Evolutionary conservation across 2,888 invertebrate species (phyloP).

Genomic region (Clistopyga incitator): DNA sequence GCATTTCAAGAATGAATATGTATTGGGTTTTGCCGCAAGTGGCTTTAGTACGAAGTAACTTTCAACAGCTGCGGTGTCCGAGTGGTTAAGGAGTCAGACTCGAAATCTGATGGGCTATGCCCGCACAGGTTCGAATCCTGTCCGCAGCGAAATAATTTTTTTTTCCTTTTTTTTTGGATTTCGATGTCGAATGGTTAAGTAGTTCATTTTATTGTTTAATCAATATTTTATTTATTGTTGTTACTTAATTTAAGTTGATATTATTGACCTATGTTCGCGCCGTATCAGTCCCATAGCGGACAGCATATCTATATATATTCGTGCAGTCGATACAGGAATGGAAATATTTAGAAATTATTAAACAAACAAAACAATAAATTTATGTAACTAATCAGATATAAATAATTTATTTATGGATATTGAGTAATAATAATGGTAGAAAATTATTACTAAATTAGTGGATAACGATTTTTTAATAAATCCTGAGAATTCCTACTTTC

Average conservation of each 20-base stretch:
- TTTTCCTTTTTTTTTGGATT: slow-evolving; percentile 14
- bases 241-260: not conserved
- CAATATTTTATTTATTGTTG: not conserved
- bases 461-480: too few relatives aligned
- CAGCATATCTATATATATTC: not conserved
- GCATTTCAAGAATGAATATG: not conserved
- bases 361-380: not conserved
- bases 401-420: not conserved
- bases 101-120: slow-evolving; percentile 88
- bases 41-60: not conserved
- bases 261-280: not conserved
- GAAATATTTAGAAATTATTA: not conserved
- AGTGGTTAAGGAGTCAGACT: slow-evolving; percentile 88
- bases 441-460: too few relatives aligned
- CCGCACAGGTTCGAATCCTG: slow-evolving; percentile 89
- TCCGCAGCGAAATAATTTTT: slow-evolving; percentile 83
- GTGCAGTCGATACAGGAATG: not conserved
- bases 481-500: too few relatives aligned
- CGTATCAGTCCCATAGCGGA: not conserved
- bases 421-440: too few relatives aligned
- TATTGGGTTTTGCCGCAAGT: slow-evolving; percentile 6
- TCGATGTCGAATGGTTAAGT: not conserved
- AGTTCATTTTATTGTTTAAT: not conserved
- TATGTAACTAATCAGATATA: not conserved
- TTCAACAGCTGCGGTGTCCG: slow-evolving; percentile 85